Conservation (phyloP, 2,113 vertebrate genomes). For the Larimichthys crocea region DNA sequence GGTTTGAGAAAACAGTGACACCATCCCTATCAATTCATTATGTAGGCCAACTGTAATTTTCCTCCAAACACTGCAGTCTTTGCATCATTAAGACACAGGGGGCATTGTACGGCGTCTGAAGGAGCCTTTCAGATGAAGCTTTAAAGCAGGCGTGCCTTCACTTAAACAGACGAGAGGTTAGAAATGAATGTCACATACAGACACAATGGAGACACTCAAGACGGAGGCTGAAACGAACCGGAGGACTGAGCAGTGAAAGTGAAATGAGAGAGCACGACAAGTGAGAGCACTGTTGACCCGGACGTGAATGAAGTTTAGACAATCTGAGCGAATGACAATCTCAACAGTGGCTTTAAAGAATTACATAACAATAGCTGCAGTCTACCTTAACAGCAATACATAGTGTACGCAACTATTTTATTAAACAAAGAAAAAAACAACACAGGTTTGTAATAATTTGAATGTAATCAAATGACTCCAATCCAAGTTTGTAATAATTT, state of each 20-base stretch:
- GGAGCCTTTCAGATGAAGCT: conserved; percentile 73
- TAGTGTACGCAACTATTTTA: not conserved
- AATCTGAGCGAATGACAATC: conserved; percentile 8
- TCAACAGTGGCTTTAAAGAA: not conserved
- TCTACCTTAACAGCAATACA: not conserved
- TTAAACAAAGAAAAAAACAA: too few species aligned
- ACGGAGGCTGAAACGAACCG: conserved; percentile 35
- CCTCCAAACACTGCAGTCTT: conserved; percentile 58
- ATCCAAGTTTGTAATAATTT: too few species aligned
- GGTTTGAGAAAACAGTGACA: conserved; percentile 48
- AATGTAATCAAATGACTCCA: not conserved
- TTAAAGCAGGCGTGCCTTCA: conserved; percentile 66
- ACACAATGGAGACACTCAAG: conserved; percentile 64
- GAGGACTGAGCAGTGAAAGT: conserved; percentile 26
- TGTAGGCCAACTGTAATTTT: conserved; percentile 60
- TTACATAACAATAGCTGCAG: not conserved
- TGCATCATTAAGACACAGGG: conserved; percentile 71
- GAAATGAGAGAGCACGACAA: conserved; percentile 32
- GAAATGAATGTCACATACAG: conserved; percentile 46
- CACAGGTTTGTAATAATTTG: too few species aligned
- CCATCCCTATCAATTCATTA: conserved; percentile 51
- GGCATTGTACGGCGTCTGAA: conserved; percentile 75
- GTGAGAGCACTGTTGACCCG: conserved; percentile 21
- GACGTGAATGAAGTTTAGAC: conserved; percentile 26
- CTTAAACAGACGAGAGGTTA: conserved; percentile 67